Base-by-base conservation (phyloP, 2,797 vertebrate genomes). In the Phoebastria nigripes region DNA sequence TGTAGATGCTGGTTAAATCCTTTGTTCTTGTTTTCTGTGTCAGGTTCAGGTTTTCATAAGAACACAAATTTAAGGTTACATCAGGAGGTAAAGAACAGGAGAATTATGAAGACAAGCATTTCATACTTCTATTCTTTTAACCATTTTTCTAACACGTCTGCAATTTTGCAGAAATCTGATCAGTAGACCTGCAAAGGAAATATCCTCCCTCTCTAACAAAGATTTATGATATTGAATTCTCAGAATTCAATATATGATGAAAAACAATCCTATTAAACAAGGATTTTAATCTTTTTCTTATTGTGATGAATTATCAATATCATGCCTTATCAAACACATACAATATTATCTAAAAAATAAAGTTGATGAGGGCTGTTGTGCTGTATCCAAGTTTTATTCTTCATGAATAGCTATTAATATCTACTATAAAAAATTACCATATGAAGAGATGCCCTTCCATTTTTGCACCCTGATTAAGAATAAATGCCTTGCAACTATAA, bases 221-320 rank as follows among this genome's bases (percentile, higher is more conserved):
- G 77, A 88, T 84, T 72, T 89, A 89, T n/a, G 66, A 74, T 67
- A 66, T 8, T 66, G 39, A 56, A 59, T 52, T 62, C 52, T 82
- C 4, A 51, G 24, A 59, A 69, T 73, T 87, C 69, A 76, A 90
- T 83, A 91, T 8, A 84, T 33, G 44, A 84, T 76, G 51, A 89
- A 94, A 94, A 86, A 25, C 35, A 89, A 69, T 61, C 37, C 67
- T 62, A 84, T 91, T 83, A 84, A 84, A 89, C 28, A 71, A 70
- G 63, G 42, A 87, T 59, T 90, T 95, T 90, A 71, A 86, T 90
- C 7, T 73, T 80, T 92, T 93, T 66, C 69, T 90, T 81, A 78
- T 71, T 92, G 69, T 71, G 72, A 95, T 82, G 44, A 90, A 87
- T 81, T 66, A 95, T 73, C 59, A 82, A 59, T 91, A 94, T 46